phyloP scores from a whole-genome alignment of 1,140 invertebrate genomes.

The Caerostris extrusa region DNA sequence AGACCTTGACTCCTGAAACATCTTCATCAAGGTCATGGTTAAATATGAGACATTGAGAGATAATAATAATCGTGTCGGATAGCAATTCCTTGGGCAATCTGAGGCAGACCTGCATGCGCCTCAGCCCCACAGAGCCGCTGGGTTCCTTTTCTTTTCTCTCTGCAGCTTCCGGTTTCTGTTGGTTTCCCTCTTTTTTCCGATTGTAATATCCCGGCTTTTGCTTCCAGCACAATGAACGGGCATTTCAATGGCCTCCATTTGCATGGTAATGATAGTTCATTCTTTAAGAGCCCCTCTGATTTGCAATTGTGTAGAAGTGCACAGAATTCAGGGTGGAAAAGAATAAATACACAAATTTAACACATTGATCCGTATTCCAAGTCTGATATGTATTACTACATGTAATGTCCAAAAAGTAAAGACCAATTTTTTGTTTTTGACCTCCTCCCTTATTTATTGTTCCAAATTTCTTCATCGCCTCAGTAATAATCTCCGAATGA shows the following conservation, averaged over 20 bases:
- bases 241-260: constrained; percentile 21
- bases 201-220: not conserved
- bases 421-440: too few species aligned
- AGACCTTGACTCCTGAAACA: not conserved
- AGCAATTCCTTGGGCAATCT: too few species aligned
- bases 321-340: not conserved
- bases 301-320: not conserved
- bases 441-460: too few species aligned
- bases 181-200: too few species aligned
- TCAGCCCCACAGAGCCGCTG: not conserved
- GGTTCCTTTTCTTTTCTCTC: not conserved
- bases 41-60: not conserved
- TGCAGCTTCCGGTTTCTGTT: not conserved
- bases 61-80: not conserved
- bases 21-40: not conserved
- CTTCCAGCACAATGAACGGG: not conserved
- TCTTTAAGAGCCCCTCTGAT: not conserved
- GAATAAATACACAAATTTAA: too few species aligned
- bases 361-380: too few species aligned
- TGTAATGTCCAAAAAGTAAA: too few species aligned
- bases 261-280: not conserved
- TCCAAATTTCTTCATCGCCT: too few species aligned
- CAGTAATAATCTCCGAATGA: too few species aligned
- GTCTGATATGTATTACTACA: too few species aligned
- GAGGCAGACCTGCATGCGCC: too few species aligned